Conservation (phyloP, 2,113 vertebrate genomes). For the Pavo muticus region DNA sequence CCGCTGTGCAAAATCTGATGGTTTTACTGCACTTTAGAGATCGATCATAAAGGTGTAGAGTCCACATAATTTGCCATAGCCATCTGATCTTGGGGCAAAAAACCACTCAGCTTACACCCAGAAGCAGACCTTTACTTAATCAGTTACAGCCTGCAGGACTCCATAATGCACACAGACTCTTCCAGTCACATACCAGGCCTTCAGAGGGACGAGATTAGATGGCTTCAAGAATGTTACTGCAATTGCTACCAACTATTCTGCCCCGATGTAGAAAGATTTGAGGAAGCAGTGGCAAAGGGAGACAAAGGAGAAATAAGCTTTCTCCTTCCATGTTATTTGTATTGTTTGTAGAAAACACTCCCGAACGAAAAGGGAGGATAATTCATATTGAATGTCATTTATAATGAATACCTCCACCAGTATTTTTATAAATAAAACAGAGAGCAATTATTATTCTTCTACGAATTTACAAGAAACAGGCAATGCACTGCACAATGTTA, state of each 20-base stretch:
- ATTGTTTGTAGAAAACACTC: slow-evolving; percentile 47
- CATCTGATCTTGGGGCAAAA: not conserved
- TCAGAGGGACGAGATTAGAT: not conserved
- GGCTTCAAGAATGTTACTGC: not conserved
- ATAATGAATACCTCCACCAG: slow-evolving; percentile 59
- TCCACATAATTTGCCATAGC: not conserved
- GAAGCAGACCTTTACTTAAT: not conserved
- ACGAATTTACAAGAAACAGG: not conserved
- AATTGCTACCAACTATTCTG: not conserved
- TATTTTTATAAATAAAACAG: slow-evolving; percentile 68
- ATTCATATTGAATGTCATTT: slow-evolving; percentile 70
- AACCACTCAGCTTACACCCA: not conserved
- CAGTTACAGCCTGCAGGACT: not conserved
- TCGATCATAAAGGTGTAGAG: not conserved
- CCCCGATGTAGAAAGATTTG: not conserved
- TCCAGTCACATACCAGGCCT: not conserved
- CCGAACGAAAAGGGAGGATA: not conserved
- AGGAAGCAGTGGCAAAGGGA: not conserved
- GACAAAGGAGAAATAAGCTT: not conserved
- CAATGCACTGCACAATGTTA: not conserved
- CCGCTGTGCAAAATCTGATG: not conserved
- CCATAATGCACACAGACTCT: not conserved
- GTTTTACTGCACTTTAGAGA: not conserved
- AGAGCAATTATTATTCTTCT: slow-evolving; percentile 12
- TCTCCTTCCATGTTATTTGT: not conserved